Base-by-base conservation (phyloP, 2,113 vertebrate species). In the Oncorhynchus tshawytscha region DNA sequence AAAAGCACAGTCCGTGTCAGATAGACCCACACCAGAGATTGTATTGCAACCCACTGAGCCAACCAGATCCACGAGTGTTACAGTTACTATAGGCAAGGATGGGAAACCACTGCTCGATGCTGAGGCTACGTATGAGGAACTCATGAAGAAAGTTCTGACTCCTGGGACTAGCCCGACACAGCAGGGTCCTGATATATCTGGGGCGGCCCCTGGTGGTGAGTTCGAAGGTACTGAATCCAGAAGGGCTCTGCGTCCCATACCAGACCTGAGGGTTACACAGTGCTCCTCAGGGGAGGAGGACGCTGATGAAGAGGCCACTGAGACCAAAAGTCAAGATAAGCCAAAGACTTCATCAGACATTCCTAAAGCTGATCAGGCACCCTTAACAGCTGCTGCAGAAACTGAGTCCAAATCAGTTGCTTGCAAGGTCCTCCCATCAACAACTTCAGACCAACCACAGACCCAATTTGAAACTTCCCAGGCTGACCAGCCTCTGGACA, bases 221-320 rank as follows among this genome's bases (percentile, higher is more conserved):
- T 27, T 78, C 6, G 84, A 88, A 77, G 90, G 89, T 27, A 82
- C 91, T 78, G 90, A 91, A 57, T 89, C 86, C 57, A 94, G 91
- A 89, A 94, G 91, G 72, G 85, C 94, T 75, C 93, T 95, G 24
- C 93, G 95, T 65, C 95, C 97, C 69, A 98, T 99, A 83, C 98
- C 98, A 81, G 97, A 99, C 91, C 94, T 99, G 85, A 98, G 91
- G 91, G 98, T 99, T 87, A 99, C 97, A 4, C 97, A 99, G 72
- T 98, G 98, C 83, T 99, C 98, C 84, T 97, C 98, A 51, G 86
- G 94, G 88, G 97, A 99, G 88, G 78, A 94, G 70, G 96, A 96
- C 85, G 95, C 94, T 73, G 96, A 99, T 85, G 96, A 97, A 78
- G 96, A 98, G 83, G 74, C 70, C n/a, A 84, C 85, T 88, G 45